A percentile compares a stretch with the other conserved stretches of the same genome.
Evolutionary conservation across 2,113 vertebrate genomes (phyloP).

Genomic region (Shinisaurus crocodilurus): DNA sequence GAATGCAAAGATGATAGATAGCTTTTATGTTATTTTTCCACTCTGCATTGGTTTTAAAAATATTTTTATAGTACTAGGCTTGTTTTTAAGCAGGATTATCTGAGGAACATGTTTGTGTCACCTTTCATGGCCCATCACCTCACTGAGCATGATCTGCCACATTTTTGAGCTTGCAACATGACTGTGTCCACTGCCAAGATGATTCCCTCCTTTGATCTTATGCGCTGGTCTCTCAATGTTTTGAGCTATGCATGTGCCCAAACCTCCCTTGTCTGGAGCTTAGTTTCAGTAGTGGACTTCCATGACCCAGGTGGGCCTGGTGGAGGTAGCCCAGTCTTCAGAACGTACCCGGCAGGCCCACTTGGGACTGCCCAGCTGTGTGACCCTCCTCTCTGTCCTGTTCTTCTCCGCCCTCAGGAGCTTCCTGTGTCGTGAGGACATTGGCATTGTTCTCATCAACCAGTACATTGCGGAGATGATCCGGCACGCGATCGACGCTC

Average conservation of each 20-base stretch:
- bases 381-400: neutral
- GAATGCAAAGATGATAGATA: too few species aligned
- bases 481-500: constrained; percentile 90
- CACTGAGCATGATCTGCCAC: neutral
- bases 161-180: neutral
- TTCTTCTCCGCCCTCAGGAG: constrained; percentile 76
- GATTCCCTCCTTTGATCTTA: neutral
- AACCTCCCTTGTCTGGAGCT: neutral
- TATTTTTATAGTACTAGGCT: neutral
- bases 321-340: too few species aligned
- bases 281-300: neutral
- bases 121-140: neutral
- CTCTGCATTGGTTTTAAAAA: neutral
- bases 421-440: constrained; percentile 89
- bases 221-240: neutral
- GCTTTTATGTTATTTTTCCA: too few species aligned
- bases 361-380: neutral
- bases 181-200: neutral
- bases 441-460: constrained; percentile 96
- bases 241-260: neutral
- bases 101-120: neutral
- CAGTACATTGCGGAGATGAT: constrained; percentile 97
- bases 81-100: neutral
- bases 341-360: neutral
- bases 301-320: neutral